A percentile compares a stretch with the other conserved stretches of the same genome.
Evolutionary conservation across 2,113 vertebrate species (phyloP).

Genomic region (Triplophysa rosa): DNA sequence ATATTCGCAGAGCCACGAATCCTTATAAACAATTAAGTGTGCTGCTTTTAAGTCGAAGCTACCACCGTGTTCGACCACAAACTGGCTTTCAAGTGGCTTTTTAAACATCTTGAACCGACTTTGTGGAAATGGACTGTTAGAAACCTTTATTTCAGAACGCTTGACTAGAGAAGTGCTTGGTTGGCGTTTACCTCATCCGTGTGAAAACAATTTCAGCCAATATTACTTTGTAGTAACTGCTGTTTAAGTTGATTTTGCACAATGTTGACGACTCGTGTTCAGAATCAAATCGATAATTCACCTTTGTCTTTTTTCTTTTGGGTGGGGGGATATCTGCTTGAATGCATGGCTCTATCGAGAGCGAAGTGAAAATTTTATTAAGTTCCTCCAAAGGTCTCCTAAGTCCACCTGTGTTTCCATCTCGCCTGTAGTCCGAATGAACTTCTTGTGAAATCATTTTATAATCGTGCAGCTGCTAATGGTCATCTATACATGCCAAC

Average conservation of each 20-base stretch:
- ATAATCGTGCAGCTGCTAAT: slow-evolving; percentile 17
- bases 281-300: slow-evolving; percentile 54
- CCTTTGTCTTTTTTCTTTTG: slow-evolving; percentile 32
- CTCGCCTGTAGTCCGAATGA: slow-evolving; percentile 16
- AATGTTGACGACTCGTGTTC: slow-evolving; percentile 63
- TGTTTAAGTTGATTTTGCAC: slow-evolving; percentile 37
- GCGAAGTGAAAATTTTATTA: slow-evolving; percentile 44
- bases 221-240: slow-evolving; percentile 21
- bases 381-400: slow-evolving; percentile 20
- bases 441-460: slow-evolving; percentile 38
- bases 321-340: slow-evolving; percentile 54
- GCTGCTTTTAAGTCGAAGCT: neutral
- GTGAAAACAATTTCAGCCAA: neutral
- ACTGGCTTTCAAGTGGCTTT: neutral
- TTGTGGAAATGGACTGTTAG: neutral
- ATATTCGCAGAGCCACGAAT: neutral
- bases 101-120: neutral
- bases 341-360: slow-evolving; percentile 68
- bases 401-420: slow-evolving; percentile 12
- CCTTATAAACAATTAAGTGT: too few species aligned
- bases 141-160: neutral
- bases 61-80: neutral
- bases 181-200: neutral
- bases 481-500: slow-evolving; percentile 6
- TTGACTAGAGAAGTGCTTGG: slow-evolving; percentile 10